Evolutionary conservation across 2,888 invertebrate species (phyloP).

Genomic region (Meiosimyza decipiens): DNA sequence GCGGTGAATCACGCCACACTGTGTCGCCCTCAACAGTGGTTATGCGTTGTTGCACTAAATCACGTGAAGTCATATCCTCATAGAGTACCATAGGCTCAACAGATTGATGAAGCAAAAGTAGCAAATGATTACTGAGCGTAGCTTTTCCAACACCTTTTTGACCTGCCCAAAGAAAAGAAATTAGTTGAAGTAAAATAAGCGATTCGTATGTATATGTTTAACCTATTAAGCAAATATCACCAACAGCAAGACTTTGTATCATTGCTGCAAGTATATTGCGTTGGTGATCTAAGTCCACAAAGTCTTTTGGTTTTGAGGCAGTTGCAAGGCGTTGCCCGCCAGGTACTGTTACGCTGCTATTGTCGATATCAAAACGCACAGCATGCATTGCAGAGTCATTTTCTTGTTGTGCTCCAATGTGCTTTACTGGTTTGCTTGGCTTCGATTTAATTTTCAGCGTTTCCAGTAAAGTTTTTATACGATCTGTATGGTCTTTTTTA

Average conservation of each 20-base stretch:
- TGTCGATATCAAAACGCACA: conserved; percentile 56
- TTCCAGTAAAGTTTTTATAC: conserved; percentile 77
- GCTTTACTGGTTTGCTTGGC: conserved; percentile 46
- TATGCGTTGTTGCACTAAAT: conserved; percentile 91
- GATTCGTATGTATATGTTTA: background rate
- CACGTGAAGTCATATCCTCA: conserved; percentile 97
- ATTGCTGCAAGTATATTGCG: conserved; percentile 81
- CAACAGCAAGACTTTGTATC: conserved; percentile 80
- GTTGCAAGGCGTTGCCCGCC: conserved; percentile 55
- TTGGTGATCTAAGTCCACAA: conserved; percentile 82
- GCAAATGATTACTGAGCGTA: conserved; percentile 80
- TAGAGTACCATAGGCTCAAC: conserved; percentile 92
- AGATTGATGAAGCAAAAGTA: conserved; percentile 80
- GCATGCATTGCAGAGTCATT: conserved; percentile 12
- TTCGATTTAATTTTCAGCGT: conserved; percentile 70
- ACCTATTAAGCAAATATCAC: conserved; percentile 88
- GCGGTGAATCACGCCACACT: conserved; percentile 90
- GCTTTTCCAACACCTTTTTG: conserved; percentile 95
- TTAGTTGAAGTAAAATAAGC: background rate
- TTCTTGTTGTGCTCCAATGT: conserved; percentile 42
- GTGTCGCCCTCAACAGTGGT: conserved; percentile 92
- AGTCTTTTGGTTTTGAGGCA: conserved; percentile 57
- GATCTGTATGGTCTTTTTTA: conserved; percentile 78
- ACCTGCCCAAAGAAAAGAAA: conserved; percentile 68
- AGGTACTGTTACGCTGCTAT: conserved; percentile 67